Evolutionary conservation across 2,888 invertebrate genomes (phyloP), one percentile per base, ranked within the genome.

Genomic region (Caenorhabditis becei): DNA sequence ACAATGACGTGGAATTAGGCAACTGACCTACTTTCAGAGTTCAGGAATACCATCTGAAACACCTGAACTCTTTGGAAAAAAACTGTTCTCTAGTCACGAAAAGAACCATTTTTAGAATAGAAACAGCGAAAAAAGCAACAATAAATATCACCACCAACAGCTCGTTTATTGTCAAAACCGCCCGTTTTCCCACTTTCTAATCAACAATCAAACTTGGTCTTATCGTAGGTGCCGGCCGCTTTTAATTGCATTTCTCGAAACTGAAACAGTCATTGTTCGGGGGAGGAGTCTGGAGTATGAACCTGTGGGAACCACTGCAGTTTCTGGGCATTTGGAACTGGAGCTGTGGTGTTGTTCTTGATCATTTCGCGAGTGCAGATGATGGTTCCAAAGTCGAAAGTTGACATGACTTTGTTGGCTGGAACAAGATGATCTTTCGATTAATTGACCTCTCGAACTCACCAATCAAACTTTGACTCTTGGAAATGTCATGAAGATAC

Each of bases 321-420:
- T 66, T 59, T 66, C 10, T 24, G 18, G 10, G 70, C 47, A 61
- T 28, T 26, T 0, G 78, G 71, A 1, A 26, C 53, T 37, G 11
- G 20, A 0, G 59, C 71, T 4, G 71, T 71, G 26, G 16, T 24
- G 26, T 66, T 71, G 16, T 26, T 44, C 11, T 67, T 61, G 10
- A 79, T 63, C 79, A 79, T 79, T 23, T 79, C 67, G 16, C 62
- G 66, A 37, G 67, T 58, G 58, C 79, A 79, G 14, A 67, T 54
- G 16, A 79, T 58, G 11, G 79, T 72, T 20, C 79, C 79, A 26
- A 72, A 79, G 61, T 79, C 79, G 28, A 79, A 79, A 20, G 53
- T 47, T 24, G 67, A 44, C 49, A 79, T 54, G 1, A 74, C 72
- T 35, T 79, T 79, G 72, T 79, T 79, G 5, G 69, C 79, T 79